A percentile compares a stretch with the other conserved stretches of the same genome.
phyloP scores from a whole-genome alignment of 2,797 vertebrate genomes.

The Myotis daubentonii region DNA sequence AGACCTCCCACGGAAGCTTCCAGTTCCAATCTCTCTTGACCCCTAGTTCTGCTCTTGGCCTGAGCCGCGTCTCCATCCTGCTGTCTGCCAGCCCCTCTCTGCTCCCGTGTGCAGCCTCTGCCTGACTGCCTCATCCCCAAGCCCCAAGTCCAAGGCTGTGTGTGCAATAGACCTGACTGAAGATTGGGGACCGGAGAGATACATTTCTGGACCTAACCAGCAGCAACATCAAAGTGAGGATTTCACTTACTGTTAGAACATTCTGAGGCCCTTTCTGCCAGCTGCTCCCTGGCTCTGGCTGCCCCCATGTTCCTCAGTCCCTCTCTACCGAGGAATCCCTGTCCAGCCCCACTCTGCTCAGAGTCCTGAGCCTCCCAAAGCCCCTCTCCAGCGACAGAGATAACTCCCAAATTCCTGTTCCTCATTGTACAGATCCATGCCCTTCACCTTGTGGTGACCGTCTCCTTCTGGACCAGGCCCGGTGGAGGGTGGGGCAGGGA shows the following conservation, averaged over 20 bases:
- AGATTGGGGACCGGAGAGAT: neutral
- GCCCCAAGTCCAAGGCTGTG: neutral
- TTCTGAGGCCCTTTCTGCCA: neutral
- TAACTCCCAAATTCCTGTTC: neutral
- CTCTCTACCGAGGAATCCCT: neutral
- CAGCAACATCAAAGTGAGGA: neutral
- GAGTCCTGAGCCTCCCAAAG: neutral
- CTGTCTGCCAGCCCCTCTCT: neutral
- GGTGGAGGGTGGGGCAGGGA: fast-evolving
- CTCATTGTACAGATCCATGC: neutral
- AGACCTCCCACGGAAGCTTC: neutral
- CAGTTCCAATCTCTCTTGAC: neutral
- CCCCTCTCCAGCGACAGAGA: neutral
- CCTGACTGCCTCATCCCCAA: neutral
- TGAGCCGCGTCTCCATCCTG: neutral
- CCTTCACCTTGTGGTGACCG: neutral
- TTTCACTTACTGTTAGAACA: neutral
- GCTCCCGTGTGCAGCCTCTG: neutral
- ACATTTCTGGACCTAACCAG: neutral
- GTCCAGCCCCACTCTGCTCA: neutral
- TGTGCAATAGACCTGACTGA: neutral
- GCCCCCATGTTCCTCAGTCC: neutral
- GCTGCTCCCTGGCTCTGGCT: neutral
- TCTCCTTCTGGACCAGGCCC: neutral
- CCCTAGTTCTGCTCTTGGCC: neutral